Base-by-base conservation (phyloP, 2,888 invertebrate genomes). In the Trimorus sp. region DNA sequence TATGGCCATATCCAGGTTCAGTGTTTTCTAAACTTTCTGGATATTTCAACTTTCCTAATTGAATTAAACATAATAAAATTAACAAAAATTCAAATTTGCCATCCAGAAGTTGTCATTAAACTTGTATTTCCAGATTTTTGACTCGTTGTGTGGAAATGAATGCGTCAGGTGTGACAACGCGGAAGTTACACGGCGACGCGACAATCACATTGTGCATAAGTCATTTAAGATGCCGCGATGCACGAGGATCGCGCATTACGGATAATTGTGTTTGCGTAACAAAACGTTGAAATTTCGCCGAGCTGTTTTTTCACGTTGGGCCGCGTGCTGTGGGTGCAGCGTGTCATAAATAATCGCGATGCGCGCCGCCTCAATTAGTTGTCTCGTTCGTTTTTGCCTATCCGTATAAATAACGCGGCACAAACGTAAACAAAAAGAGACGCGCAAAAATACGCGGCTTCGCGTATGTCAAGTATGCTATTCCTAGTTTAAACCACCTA, bases 401-500 rank as follows among this genome's bases (percentile, higher is more conserved):
- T 56, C n/a, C 63, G 63, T 79, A 79, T 79, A 79, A 79, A 79
- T 79, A 79, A 74, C 79, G 63, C 42, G 36, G 68, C 45, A 68
- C 73, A n/a, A 69, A 60, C 63, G 73, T 74, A 74, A 79, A 79
- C 70, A 80, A 75, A 75, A 80, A 80, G 60, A 38, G 58, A 9
- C 15, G 16, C 60, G 40, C 63, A 70, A 54, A 74, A 58, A 80
- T 66, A 75, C 65, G 62, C 12, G 53, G 48, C 60, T 66, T 66
- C 62, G 15, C 81, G 76, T 74, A 79, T 83, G 56, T 69, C 76
- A 83, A 79, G 71, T 69, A 73, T 73, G 83, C 79, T 79, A 79
- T 83, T 83, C 65, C 79, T 76, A 79, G 79, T 79, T 77, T 68
- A 65, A 79, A 79, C 79, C 76, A 79, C 77, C 79, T 83, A 74